phyloP scores from a whole-genome alignment of 2,797 vertebrate species.

The Melanotaenia trifasciata region DNA sequence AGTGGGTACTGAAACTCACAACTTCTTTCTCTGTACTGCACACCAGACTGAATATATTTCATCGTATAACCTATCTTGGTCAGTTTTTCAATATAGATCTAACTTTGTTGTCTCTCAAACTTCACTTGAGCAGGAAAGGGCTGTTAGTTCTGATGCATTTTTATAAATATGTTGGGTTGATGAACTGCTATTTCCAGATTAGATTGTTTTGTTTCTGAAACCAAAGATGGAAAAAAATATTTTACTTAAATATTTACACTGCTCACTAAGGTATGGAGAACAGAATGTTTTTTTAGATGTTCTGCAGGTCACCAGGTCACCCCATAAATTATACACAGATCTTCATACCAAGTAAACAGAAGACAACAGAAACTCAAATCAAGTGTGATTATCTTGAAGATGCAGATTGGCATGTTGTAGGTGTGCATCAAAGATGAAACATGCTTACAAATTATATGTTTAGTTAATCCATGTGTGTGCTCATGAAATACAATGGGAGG shows the following conservation, averaged over 20 bases:
- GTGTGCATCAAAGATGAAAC: constrained; percentile 44
- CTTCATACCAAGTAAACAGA: constrained; percentile 48
- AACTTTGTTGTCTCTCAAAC: constrained; percentile 53
- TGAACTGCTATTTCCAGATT: constrained; percentile 74
- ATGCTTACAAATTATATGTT: constrained; percentile 50
- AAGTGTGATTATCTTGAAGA: constrained; percentile 50
- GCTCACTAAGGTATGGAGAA: constrained; percentile 64
- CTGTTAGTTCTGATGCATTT: constrained; percentile 47
- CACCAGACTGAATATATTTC: constrained; percentile 68
- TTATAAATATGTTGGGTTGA: constrained; percentile 71
- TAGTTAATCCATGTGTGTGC: constrained; percentile 32
- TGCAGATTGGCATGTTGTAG: constrained; percentile 51
- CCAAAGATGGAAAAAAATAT: constrained; percentile 31
- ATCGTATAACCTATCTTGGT: constrained; percentile 64
- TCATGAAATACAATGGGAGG: constrained; percentile 28
- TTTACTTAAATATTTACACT: constrained; percentile 57
- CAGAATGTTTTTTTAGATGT: constrained; percentile 67
- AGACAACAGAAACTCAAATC: constrained; percentile 58
- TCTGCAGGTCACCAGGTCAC: constrained; percentile 55
- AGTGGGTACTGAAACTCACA: constrained; percentile 53
- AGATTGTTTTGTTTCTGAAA: constrained; percentile 72
- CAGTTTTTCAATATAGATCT: constrained; percentile 44
- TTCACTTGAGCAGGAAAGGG: constrained; percentile 63
- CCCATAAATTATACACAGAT: constrained; percentile 44
- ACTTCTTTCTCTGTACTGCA: constrained; percentile 31